Base-by-base conservation (phyloP, 2,888 invertebrate species). In the Choristoneura rosaceana region DNA sequence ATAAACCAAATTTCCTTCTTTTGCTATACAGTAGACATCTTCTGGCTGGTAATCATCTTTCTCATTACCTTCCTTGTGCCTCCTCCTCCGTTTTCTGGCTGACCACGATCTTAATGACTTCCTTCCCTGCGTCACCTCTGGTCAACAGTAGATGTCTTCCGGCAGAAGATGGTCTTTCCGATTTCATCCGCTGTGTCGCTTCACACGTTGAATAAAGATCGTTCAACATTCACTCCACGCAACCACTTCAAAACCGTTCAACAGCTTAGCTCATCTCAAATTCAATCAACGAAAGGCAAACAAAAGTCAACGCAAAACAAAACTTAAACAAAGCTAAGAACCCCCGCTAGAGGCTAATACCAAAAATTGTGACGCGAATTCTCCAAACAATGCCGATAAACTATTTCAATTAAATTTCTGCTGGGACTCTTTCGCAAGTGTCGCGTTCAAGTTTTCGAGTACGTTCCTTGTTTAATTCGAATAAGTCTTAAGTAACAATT, bases 371-470 rank as follows among this genome's bases (percentile, higher is more conserved):
- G 45, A 41, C 33, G 43, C 12, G 47, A 58, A 61, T 34, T 50
- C 38, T 41, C 59, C 17, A 52, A 68, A 68, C 62, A 52, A 80
- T 76, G 73, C 73, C 73, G 74, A 75, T 78, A 71, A 79, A 76
- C 74, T 69, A 80, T 81, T 80, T 76, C 76, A 80, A 76, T 76
- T 77, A 75, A 76, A 80, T 83, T 79, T 75, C 68, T 66, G 34
- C 71, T 66, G 73, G 73, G 74, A 78, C 78, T 79, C 77, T 76
- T 77, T 77, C 75, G 75, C 76, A 73, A 76, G 76, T 80, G 80
- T 80, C 80, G 79, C 78, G 79, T 76, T 69, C 76, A 75, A 76
- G 77, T 79, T 78, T 61, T 15, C 3, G 52, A 34, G 15, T 14
- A 15, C 55, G 15, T 34, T n/a, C 33, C 4, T 25, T 45, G 61